phyloP scores from a whole-genome alignment of 1,140 invertebrate species.

The Agrilus planipennis region DNA sequence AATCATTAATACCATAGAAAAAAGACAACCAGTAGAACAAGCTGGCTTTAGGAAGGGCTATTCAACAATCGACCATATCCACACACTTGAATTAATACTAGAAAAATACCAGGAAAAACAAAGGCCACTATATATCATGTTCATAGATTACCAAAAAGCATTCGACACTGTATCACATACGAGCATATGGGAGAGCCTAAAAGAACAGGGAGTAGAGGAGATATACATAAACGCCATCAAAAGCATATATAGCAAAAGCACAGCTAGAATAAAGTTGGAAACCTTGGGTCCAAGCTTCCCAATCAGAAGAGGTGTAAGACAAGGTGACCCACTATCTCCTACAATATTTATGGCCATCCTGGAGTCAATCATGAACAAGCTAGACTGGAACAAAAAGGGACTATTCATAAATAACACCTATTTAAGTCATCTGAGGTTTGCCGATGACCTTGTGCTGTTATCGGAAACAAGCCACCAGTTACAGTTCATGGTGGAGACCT shows the following conservation, averaged over 20 bases:
- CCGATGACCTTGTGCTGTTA: conserved; percentile 23
- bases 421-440: conserved; percentile 23
- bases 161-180: conserved; percentile 2
- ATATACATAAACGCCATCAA: background rate
- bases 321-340: conserved; percentile 19
- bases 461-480: conserved; percentile 8
- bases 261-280: conserved; percentile 2
- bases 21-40: conserved; percentile 16
- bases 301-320: conserved; percentile 22
- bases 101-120: conserved; percentile 8
- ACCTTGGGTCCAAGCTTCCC: conserved; percentile 7
- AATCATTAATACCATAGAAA: no score
- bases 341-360: conserved; percentile 20
- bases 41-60: conserved; percentile 13
- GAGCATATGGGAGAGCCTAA: background rate
- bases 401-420: conserved; percentile 16
- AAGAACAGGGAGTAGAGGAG: background rate
- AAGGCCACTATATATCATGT: background rate
- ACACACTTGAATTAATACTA: background rate
- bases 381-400: conserved; percentile 20
- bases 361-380: conserved; percentile 19
- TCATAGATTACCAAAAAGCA: conserved; percentile 10
- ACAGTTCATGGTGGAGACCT: conserved; percentile 8
- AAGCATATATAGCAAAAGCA: background rate
- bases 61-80: conserved; percentile 13